Base-by-base conservation (phyloP, 2,797 vertebrate species). In the Typhlichthys eigenmanni region DNA sequence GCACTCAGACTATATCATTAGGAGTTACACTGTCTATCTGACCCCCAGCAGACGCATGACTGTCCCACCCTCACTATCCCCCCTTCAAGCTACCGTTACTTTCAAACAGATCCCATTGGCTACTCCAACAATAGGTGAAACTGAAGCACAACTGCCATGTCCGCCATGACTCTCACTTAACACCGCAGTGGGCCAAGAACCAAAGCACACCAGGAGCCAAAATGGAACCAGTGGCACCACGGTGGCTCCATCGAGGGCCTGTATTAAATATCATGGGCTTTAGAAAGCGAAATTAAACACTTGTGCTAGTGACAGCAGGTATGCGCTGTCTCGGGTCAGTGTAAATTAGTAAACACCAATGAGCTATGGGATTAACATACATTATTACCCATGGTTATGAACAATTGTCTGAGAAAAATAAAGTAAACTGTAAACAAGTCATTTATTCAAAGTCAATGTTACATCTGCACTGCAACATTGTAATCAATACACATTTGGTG, bases 251-350 rank as follows among this genome's bases (percentile, higher is more conserved):
- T 53, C 57, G 75, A 68, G 74, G 10, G 47, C 66, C 55, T 91
- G 91, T 90, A 94, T 94, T 92, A 90, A 88, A 93, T 94, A 90
- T 92, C 93, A 91, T 80, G 72, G 80, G 80, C 90, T 89, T 87
- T 86, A 88, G 89, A 92, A 89, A 91, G 87, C 69, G 69, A 90
- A 87, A 82, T 81, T 76, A 87, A 84, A 75, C 76, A 58, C 81
- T 80, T 50, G 75, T 71, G 68, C 58, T 74, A 60, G 78, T 24
- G 81, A 81, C 91, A 92, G 91, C 83, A 89, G 91, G 84, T 83
- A 81, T 68, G 43, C 65, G 59, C 72, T 76, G 80, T 81, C 85
- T 91, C 82, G 68, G 79, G 82, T 88, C 79, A 81, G 79, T 76
- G 76, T 91, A 86, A 90, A 91, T 92, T 89, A 92, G 82, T 91